Evolutionary conservation across 2,888 invertebrate genomes (phyloP), one percentile per base, ranked within the genome.

Genomic region (Pecten maximus): DNA sequence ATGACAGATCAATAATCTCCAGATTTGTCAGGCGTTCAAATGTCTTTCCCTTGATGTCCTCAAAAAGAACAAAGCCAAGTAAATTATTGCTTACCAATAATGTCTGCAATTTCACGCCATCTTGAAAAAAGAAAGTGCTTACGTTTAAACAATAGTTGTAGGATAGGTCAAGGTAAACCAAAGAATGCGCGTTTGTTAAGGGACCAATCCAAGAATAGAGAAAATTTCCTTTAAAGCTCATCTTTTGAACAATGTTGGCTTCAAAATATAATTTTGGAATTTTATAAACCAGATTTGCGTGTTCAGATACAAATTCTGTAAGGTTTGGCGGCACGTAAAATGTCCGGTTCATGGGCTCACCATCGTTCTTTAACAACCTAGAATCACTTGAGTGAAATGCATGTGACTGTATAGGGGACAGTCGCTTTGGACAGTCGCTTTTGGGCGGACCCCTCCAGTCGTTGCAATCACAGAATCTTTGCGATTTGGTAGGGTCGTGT

Each of bases 121-220:
- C 54, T 19, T 90, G 87, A 87, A 90, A 90, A 40, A 90, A 90
- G 10, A 4, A 12, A 50, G 54, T 48, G 54, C 28, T 40, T 16
- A 90, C 40, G 15, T 39, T 15, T 35, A 23, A 28, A 23, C 54
- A 87, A 2, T 87, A 23, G 50, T 90, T 90, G 40, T 90, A 50
- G 10, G 50, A 87, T 19, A 90, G 40, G 28, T 90, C 50, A 2
- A 90, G 87, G 39, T 87, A 48, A 23, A 44, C 88, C 8, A 90
- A n/a, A 3, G 50, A 0, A 19, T 90, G 87, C 28, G 87, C 39
- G 12, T 88, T 88, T 40, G 39, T 87, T 8, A 90, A 48, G 50
- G 89, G 89, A 35, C 89, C 89, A 54, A 39, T n/a, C 89, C 87
- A 90, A n/a, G 54, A 48, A n/a, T 87, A 35, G 28, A 90, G 87